Evolutionary conservation across 2,888 invertebrate genomes (phyloP).

Genomic region (Andrena dorsata): DNA sequence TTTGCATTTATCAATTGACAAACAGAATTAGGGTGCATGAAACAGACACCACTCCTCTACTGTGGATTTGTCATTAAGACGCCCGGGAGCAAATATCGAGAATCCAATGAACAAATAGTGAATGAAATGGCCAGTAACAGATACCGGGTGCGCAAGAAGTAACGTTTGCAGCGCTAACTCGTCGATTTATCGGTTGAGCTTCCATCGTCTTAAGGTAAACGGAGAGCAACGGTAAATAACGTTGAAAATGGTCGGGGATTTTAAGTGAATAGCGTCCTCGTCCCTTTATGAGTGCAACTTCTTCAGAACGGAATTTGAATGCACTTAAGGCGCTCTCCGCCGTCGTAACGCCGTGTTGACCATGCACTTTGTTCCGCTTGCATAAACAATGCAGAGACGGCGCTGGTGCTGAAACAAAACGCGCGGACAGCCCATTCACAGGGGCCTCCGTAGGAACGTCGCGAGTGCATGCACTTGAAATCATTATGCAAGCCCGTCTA

Average conservation of each 20-base stretch:
- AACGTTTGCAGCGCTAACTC: not conserved
- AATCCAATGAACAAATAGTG: not conserved
- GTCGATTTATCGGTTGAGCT: not conserved
- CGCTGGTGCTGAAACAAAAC: conserved; percentile 29
- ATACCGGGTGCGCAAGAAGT: not conserved
- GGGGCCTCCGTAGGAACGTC: conserved; percentile 24
- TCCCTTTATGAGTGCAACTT: conserved; percentile 49
- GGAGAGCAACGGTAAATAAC: conserved; percentile 36
- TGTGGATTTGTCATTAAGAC: not conserved
- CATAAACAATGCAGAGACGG: conserved; percentile 65
- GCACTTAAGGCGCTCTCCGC: conserved; percentile 62
- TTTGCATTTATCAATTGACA: not conserved
- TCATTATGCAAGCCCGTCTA: conserved; percentile 50
- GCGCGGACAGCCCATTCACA: conserved; percentile 34
- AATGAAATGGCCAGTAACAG: not conserved
- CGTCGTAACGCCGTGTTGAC: conserved; percentile 64
- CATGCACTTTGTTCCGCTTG: conserved; percentile 70
- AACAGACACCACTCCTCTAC: not conserved
- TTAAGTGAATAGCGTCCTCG: conserved; percentile 25
- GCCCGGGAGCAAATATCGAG: not conserved
- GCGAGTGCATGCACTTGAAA: conserved; percentile 60
- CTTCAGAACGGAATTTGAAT: conserved; percentile 61
- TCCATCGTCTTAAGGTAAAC: not conserved
- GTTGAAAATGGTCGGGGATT: conserved; percentile 29
- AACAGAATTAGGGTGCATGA: not conserved